Base-by-base conservation (phyloP, 2,113 vertebrate genomes). In the Oncorhynchus kisutch region DNA sequence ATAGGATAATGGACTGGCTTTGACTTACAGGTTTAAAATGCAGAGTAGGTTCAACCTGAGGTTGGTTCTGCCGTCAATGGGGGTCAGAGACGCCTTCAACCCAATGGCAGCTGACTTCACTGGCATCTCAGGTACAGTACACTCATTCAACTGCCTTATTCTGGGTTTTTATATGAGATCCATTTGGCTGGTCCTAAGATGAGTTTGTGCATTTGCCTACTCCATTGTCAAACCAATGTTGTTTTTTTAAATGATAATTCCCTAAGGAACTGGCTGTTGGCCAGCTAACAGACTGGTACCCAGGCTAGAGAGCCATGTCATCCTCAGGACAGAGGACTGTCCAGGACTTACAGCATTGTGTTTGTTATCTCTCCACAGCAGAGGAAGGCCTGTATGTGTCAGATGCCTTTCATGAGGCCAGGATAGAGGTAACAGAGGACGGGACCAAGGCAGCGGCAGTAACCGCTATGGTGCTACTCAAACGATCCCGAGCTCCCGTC, bases 381-480 rank as follows among this genome's bases (percentile, higher is more conserved):
- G 92, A 94, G 76, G 92, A 93, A 18, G 90, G 86, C 14, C 92
- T 97, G 72, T 96, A 96, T 14, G 90, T 97, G 89, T 96, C 96
- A 14, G 94, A 97, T 79, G 95, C 92, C 3, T 92, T 94, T 69
- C 96, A 97, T 82, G 95, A 95, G 81, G 95, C 95, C 74, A 92
- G 92, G 73, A 94, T 95, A 81, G 95, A 96, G 85, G 94, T 96
- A 77, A 92, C 92, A 34, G 95, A 98, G 83, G 93, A 95, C 4
- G 96, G 96, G 5, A 95, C 95, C 0, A 95, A 92, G 54, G 95
- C 95, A 45, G 91, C 94, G 71, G 95, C 95, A 73, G 90, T 91
- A 54, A 96, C 97, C 91, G 96, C 93, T 34, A 95, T 97, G 93
- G 85, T 96, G 72, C 88, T 97, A 59, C 89, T 96, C 57, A 98